phyloP scores from a whole-genome alignment of 2,797 vertebrate species.

The Furcifer pardalis region DNA sequence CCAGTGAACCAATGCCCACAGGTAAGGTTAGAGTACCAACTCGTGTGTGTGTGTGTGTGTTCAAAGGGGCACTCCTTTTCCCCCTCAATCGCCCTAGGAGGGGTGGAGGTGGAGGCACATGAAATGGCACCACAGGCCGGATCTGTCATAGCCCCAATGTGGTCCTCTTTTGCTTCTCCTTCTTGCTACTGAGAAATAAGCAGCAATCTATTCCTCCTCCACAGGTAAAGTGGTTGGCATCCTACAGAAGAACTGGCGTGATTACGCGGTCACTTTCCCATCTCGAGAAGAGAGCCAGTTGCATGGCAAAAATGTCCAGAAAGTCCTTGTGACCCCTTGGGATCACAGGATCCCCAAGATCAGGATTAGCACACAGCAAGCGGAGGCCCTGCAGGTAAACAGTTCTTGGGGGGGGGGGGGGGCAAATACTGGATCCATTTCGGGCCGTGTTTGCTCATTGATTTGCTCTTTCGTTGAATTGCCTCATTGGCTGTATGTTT shows the following conservation, averaged over 20 bases:
- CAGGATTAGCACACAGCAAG: constrained; percentile 93
- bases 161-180: neutral
- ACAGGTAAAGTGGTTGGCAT: constrained; percentile 92
- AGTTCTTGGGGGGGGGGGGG: accelerated
- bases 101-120: no score
- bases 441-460: accelerated
- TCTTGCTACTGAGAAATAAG: neutral
- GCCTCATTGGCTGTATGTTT: constrained; percentile 21
- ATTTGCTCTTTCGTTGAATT: neutral
- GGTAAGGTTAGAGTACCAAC: constrained; percentile 72
- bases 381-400: constrained; percentile 88
- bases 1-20: constrained; percentile 87
- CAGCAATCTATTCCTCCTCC: constrained; percentile 37
- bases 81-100: no score
- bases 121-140: no score
- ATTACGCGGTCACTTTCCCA: constrained; percentile 95
- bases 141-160: neutral
- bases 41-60: no score
- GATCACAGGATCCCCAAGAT: constrained; percentile 95
- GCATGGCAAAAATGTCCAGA: constrained; percentile 88
- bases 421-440: neutral
- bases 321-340: constrained; percentile 91
- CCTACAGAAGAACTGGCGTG: constrained; percentile 94
- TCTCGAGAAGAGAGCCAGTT: constrained; percentile 84
- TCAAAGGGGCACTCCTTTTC: no score